Base-by-base conservation (phyloP, 92 coral and sea anemone genomes). In the Phenganax subtilis region DNA sequence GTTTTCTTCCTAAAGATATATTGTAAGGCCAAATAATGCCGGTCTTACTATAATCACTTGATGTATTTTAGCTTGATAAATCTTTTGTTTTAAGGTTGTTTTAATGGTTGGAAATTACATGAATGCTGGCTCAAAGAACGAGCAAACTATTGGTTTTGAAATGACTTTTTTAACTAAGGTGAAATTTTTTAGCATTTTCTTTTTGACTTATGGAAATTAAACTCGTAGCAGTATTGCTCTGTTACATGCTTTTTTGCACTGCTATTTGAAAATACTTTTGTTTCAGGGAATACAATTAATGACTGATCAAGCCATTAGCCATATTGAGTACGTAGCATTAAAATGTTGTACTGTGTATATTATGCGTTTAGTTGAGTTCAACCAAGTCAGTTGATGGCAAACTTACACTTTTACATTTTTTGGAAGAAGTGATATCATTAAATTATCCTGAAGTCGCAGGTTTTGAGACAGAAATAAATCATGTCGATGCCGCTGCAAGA, bases 101-200 rank as follows among this genome's bases (percentile, higher is more conserved):
- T 88, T 94, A 12, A 85, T 94, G 82, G 88, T 90, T 90, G 98
- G 98, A 29, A 94, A 94, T 86, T 94, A 91, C 87, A 94, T 94
- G 98, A 94, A 94, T 75, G 82, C 98, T 84, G 98, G 98, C 52
- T 94, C 98, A 57, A 84, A 92, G 61, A 94, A 94, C 84, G 98
- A 94, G 65, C 97, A 96, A 73, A 87, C 98, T 0, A 86, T 94
- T 85, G 98, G 98, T 60, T 94, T 91, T 85, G 98, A 94, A 85
- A 94, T 94, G 90, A 89, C 91, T 76, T 94, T 91, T 72, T 81
- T 94, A 17, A 94, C 98, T 9, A 94, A 94, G 91, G 98, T 94
- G 72, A 53, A 85, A 52, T 44, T 10, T 37, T 27, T 37, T 37
- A 37, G 47, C 47, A 37, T 37, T 37, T 37, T 5, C 3, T 37